Percentiles rank a stretch among this genome's conserved stretches.
These are phyloP conservation scores for Polymixis lichenea DNA, from an alignment of 2,888 invertebrate genomes.

Conservation along the genomic window DNA sequence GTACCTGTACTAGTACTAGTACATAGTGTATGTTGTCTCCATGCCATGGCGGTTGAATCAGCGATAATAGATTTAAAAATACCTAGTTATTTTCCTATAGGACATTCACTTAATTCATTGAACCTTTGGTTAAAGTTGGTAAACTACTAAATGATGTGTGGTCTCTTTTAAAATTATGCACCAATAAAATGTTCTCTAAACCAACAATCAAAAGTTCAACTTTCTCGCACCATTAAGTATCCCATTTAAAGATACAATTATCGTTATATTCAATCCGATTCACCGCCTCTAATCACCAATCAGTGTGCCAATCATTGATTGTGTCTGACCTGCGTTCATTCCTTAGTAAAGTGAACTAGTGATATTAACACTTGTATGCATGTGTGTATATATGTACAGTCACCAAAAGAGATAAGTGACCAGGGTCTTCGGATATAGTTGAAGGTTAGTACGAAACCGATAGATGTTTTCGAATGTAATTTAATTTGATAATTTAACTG, in stretches of 20 bases:
- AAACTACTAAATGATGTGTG: not conserved
- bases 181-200: slow-evolving; percentile 1
- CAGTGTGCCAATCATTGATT: slow-evolving; percentile 43
- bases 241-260: slow-evolving; percentile 22
- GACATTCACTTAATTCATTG: too few relatives aligned
- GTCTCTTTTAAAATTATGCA: not conserved
- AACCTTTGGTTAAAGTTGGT: too few relatives aligned
- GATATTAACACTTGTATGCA: slow-evolving; percentile 11
- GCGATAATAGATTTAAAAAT: too few relatives aligned
- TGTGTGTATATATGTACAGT: slow-evolving; percentile 1
- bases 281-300: slow-evolving; percentile 43
- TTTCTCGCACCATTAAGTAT: slow-evolving; percentile 13
- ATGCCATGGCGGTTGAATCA: too few relatives aligned
- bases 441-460: too few relatives aligned
- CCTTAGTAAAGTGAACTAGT: not conserved
- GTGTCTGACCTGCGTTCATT: slow-evolving; percentile 29
- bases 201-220: not conserved
- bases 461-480: too few relatives aligned
- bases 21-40: too few relatives aligned
- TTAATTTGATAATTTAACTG: too few relatives aligned
- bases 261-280: slow-evolving; percentile 20
- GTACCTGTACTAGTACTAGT: too few relatives aligned
- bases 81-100: too few relatives aligned
- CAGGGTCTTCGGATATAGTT: too few relatives aligned
- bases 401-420: too few relatives aligned